These are phyloP conservation scores for Apostichopus leukothele DNA, from an alignment of 53 echinoderm and acorn worm genomes.

Conservation along the genomic window DNA sequence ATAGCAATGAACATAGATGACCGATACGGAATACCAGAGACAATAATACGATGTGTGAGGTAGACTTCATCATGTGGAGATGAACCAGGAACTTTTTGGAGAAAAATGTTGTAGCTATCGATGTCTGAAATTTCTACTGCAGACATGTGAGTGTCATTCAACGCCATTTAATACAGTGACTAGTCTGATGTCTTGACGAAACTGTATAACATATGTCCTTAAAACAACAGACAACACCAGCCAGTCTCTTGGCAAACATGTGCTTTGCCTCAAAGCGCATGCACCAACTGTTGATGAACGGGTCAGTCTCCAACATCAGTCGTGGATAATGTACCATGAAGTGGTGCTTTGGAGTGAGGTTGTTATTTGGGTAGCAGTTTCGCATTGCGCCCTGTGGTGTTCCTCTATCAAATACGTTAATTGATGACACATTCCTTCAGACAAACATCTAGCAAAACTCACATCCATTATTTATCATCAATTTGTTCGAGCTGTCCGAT, in stretches of 20 bases:
- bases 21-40: slow-evolving; percentile 2
- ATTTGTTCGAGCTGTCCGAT: slow-evolving; percentile 42
- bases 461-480: slow-evolving; percentile 43
- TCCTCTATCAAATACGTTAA: slow-evolving; percentile 49
- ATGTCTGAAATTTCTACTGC: background rate
- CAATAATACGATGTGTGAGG: background rate
- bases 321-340: slow-evolving; percentile 57
- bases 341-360: slow-evolving; percentile 59
- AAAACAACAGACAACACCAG: slow-evolving; percentile 49
- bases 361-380: slow-evolving; percentile 29
- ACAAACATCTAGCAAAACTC: slow-evolving; percentile 47
- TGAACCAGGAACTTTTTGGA: background rate
- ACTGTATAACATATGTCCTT: slow-evolving; percentile 56
- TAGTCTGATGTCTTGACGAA: slow-evolving; percentile 40
- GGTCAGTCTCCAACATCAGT: slow-evolving; percentile 5
- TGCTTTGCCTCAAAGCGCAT: slow-evolving; percentile 55
- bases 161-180: slow-evolving; percentile 33
- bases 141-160: background rate
- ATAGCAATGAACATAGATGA: slow-evolving; percentile 13
- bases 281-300: slow-evolving; percentile 49
- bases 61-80: slow-evolving; percentile 13
- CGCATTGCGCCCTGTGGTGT: slow-evolving; percentile 51
- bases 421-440: slow-evolving; percentile 39
- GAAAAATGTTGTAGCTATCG: background rate
- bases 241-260: slow-evolving; percentile 35